A percentile compares a stretch with the other conserved stretches of the same genome.
These are phyloP conservation scores for Onthophagus taurus DNA, from an alignment of 1,140 invertebrate species.

Conservation along the genomic window DNA sequence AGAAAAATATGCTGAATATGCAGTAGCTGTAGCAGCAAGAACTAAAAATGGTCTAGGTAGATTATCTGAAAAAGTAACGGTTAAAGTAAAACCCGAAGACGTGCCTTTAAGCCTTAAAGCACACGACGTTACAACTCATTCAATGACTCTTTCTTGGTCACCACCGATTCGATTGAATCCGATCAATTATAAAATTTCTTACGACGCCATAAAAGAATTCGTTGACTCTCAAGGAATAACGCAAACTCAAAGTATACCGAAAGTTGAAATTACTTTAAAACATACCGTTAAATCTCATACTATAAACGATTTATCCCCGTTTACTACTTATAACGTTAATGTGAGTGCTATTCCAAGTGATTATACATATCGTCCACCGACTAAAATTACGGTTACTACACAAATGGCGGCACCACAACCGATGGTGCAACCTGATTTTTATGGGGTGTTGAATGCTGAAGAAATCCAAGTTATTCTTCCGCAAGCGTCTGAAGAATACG, in stretches of 20 bases:
- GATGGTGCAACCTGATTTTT: conserved; percentile 91
- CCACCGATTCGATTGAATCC: conserved; percentile 85
- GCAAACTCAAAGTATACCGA: conserved; percentile 73
- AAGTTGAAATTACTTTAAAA: conserved; percentile 60
- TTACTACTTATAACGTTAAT: conserved; percentile 91
- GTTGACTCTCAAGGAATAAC: conserved; percentile 89
- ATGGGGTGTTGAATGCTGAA: conserved; percentile 74
- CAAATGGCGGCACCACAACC: conserved; percentile 94
- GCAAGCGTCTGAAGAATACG: conserved; percentile 95
- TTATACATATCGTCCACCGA: conserved; percentile 74
- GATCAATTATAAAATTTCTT: conserved; percentile 82
- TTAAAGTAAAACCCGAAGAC: conserved; percentile 84
- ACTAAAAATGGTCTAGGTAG: conserved; percentile 63
- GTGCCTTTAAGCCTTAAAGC: conserved; percentile 80
- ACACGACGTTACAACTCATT: conserved; percentile 79
- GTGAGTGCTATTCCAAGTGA: conserved; percentile 83
- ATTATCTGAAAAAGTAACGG: conserved; percentile 68
- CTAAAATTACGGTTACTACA: conserved; percentile 89
- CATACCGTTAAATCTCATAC: conserved; percentile 58
- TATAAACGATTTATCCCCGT: conserved; percentile 82
- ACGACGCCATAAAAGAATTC: conserved; percentile 89
- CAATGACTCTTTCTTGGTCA: conserved; percentile 86
- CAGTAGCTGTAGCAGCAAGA: conserved; percentile 80
- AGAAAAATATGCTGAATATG: conserved; percentile 85
- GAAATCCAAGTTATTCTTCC: conserved; percentile 86